Evolutionary conservation across 2,888 invertebrate species (phyloP).

Genomic region (Rhamnusium bicolor): DNA sequence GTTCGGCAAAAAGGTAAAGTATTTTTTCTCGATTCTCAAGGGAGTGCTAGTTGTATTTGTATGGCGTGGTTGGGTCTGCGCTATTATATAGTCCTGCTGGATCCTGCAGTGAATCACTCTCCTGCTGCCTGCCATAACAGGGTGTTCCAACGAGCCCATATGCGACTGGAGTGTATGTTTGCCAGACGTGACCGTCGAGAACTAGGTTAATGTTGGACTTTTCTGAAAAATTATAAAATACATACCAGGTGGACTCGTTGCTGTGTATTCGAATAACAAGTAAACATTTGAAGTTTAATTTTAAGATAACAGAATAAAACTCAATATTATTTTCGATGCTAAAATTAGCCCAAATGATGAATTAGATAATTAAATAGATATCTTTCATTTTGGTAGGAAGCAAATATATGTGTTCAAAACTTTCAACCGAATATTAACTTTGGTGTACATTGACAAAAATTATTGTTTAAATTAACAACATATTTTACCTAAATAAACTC

Average conservation of each 20-base stretch:
- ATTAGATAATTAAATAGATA: too few species aligned
- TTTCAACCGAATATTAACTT: too few species aligned
- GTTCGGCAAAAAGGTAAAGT: slow-evolving; percentile 48
- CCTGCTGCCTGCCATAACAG: slow-evolving; percentile 51
- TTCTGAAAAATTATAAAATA: slow-evolving; percentile 49
- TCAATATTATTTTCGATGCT: too few species aligned
- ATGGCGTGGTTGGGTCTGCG: slow-evolving; percentile 31
- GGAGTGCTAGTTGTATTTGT: slow-evolving; percentile 52
- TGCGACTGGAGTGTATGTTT: slow-evolving; percentile 53
- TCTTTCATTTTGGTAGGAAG: too few species aligned
- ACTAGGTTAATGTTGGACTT: slow-evolving; percentile 52
- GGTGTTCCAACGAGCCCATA: slow-evolving; percentile 47
- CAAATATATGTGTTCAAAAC: too few species aligned
- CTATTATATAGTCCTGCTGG: slow-evolving; percentile 58
- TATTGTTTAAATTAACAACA: too few species aligned
- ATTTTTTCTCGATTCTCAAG: slow-evolving; percentile 46
- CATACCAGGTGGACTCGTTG: slow-evolving; percentile 41
- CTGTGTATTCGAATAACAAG: too few species aligned
- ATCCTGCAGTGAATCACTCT: slow-evolving; percentile 60
- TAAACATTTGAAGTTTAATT: too few species aligned
- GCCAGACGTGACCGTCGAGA: slow-evolving; percentile 55
- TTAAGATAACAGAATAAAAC: too few species aligned
- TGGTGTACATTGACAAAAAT: too few species aligned
- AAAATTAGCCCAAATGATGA: too few species aligned
- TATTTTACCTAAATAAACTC: too few species aligned